phyloP scores from a whole-genome alignment of 2,797 vertebrate genomes.

The Gallinago nigripennis region DNA sequence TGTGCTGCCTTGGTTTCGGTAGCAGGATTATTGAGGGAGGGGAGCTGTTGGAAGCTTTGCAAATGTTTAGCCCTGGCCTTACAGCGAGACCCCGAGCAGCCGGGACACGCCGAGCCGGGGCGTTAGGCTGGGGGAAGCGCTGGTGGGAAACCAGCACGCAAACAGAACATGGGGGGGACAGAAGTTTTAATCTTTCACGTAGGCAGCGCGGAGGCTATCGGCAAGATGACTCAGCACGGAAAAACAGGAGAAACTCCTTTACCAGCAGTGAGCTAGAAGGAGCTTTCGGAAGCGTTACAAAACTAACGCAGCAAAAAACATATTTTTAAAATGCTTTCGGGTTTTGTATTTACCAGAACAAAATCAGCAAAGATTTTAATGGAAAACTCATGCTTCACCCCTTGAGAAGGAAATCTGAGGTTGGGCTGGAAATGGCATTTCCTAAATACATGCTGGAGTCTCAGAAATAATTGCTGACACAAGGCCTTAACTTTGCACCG shows the following conservation, averaged over 20 bases:
- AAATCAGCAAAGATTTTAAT: not conserved
- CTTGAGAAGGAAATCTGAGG: not conserved
- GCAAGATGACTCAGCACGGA: not conserved
- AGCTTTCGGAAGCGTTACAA: not conserved
- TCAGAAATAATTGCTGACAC: not conserved
- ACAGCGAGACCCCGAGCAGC: not conserved
- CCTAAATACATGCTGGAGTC: not conserved
- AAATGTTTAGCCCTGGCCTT: not conserved
- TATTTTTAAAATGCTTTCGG: not conserved
- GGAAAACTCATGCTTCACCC: not conserved
- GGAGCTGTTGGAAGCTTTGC: not conserved
- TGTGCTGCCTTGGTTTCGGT: accelerated
- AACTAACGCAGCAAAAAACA: not conserved
- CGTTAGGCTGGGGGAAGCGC: accelerated
- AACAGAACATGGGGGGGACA: accelerated
- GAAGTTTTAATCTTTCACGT: not conserved
- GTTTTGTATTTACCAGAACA: not conserved
- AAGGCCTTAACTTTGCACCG: not conserved
- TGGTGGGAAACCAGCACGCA: not conserved
- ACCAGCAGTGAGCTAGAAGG: not conserved
- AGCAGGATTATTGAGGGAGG: not conserved
- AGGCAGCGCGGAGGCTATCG: not conserved
- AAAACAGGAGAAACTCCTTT: not conserved
- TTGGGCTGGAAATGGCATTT: not conserved
- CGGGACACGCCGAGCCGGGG: accelerated